Percentiles rank a stretch among this genome's conserved stretches.
phyloP scores from a whole-genome alignment of 1,140 invertebrate genomes.

The Sipha flava region DNA sequence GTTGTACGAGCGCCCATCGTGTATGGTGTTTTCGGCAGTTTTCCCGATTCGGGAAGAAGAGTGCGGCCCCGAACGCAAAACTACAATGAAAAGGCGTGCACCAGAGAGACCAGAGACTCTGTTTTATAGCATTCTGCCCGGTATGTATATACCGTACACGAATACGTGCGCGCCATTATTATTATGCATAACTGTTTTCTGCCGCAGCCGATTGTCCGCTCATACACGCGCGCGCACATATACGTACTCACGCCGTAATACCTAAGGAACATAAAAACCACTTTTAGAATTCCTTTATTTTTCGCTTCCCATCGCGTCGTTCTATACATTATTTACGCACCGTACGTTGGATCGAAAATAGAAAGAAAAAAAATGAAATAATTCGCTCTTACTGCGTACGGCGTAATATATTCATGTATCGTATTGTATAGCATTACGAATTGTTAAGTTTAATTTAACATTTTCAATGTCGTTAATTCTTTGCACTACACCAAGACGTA shows the following conservation, averaged over 20 bases:
- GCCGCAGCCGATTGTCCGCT: slow-evolving; percentile 22
- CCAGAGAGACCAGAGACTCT: not conserved
- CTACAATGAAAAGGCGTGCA: slow-evolving; percentile 19
- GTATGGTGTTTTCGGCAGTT: slow-evolving; percentile 24
- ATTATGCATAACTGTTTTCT: slow-evolving; percentile 23
- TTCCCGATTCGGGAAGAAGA: not conserved
- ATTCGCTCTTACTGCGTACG: too few species aligned
- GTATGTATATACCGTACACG: not conserved
- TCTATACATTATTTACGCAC: too few species aligned
- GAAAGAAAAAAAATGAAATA: too few species aligned
- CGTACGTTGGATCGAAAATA: too few species aligned
- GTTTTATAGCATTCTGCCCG: not conserved
- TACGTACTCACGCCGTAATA: not conserved
- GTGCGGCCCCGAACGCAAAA: not conserved
- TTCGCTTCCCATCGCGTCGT: too few species aligned
- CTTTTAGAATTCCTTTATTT: not conserved
- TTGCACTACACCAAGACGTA: not conserved
- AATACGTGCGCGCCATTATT: not conserved
- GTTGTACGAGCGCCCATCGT: not conserved
- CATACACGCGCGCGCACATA: not conserved
- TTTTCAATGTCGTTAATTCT: slow-evolving; percentile 23
- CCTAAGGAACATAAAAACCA: slow-evolving; percentile 14
- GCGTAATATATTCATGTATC: not conserved
- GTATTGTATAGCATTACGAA: not conserved
- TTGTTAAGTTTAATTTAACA: slow-evolving; percentile 22